phyloP scores from a whole-genome alignment of 2,113 vertebrate genomes.

The Cheirogaleus medius region DNA sequence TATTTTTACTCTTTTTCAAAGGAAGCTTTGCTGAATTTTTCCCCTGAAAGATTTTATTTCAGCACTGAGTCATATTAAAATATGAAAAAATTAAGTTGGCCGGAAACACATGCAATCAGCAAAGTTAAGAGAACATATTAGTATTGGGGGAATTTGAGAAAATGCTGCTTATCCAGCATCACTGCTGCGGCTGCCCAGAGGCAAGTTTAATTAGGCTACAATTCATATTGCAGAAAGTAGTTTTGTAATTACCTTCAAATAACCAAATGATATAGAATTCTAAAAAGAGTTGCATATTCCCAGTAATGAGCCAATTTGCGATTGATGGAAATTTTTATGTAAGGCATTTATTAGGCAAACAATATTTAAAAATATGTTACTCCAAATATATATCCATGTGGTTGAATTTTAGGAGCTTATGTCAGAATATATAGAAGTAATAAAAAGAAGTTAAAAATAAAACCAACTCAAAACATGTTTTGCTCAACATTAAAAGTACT shows the following conservation, averaged over 20 bases:
- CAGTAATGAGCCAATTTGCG: constrained; percentile 68
- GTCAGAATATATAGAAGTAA: not conserved
- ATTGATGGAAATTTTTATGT: constrained; percentile 60
- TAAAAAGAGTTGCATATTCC: constrained; percentile 57
- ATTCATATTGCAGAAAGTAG: constrained; percentile 80
- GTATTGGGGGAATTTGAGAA: constrained; percentile 77
- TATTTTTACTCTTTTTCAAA: not conserved
- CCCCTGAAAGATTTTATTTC: constrained; percentile 53
- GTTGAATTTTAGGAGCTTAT: not conserved
- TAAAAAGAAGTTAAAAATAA: constrained; percentile 17
- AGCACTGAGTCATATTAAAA: constrained; percentile 60
- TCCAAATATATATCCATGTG: constrained; percentile 28
- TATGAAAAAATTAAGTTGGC: constrained; percentile 70
- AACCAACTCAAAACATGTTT: not conserved
- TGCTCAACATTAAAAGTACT: not conserved
- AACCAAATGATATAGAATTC: constrained; percentile 75
- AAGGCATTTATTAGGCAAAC: constrained; percentile 66
- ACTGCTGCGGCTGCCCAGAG: constrained; percentile 71
- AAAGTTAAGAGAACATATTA: constrained; percentile 73
- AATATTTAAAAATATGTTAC: constrained; percentile 53
- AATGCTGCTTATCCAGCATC: constrained; percentile 81
- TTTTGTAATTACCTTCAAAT: constrained; percentile 84
- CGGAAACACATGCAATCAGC: constrained; percentile 83
- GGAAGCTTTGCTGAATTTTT: constrained; percentile 12
- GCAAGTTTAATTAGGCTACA: constrained; percentile 84